These are phyloP conservation scores for Tinea trinotella DNA, from an alignment of 2,888 invertebrate species.

Conservation along the genomic window DNA sequence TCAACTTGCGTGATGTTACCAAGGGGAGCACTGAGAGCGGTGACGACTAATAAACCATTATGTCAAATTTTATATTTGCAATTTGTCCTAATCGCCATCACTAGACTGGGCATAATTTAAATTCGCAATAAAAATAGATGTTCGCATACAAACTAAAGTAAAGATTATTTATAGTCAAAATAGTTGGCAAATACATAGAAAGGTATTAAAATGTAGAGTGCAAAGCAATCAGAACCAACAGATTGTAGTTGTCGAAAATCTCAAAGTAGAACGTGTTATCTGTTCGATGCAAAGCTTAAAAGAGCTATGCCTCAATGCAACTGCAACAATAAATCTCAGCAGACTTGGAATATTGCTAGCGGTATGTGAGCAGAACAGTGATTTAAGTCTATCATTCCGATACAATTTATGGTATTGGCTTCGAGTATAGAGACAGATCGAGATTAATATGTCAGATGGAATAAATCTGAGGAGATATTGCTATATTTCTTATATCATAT, in stretches of 20 bases:
- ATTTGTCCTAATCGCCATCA: too few relatives aligned
- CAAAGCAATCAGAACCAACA: neutral
- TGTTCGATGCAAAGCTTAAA: conserved; percentile 9
- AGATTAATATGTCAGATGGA: conserved; percentile 14
- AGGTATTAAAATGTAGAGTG: too few relatives aligned
- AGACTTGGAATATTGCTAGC: conserved; percentile 13
- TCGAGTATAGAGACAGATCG: conserved; percentile 11
- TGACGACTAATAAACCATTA: too few relatives aligned
- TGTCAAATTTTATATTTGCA: too few relatives aligned
- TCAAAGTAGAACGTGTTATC: neutral
- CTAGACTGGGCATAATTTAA: too few relatives aligned
- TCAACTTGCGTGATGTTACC: too few relatives aligned
- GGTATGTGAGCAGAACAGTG: conserved; percentile 15
- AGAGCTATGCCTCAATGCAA: conserved; percentile 20
- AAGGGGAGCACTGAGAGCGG: too few relatives aligned
- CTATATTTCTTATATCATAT: neutral
- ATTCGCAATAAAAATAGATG: too few relatives aligned
- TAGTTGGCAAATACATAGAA: too few relatives aligned
- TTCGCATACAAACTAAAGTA: too few relatives aligned
- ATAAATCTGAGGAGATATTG: conserved; percentile 7
- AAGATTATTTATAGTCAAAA: too few relatives aligned
- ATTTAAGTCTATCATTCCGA: conserved; percentile 18
- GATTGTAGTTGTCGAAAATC: neutral
- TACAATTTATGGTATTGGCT: conserved; percentile 17
- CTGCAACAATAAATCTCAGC: conserved; percentile 31